These are phyloP conservation scores for Perithous albicinctus DNA, from an alignment of 2,888 invertebrate species.

Conservation along the genomic window DNA sequence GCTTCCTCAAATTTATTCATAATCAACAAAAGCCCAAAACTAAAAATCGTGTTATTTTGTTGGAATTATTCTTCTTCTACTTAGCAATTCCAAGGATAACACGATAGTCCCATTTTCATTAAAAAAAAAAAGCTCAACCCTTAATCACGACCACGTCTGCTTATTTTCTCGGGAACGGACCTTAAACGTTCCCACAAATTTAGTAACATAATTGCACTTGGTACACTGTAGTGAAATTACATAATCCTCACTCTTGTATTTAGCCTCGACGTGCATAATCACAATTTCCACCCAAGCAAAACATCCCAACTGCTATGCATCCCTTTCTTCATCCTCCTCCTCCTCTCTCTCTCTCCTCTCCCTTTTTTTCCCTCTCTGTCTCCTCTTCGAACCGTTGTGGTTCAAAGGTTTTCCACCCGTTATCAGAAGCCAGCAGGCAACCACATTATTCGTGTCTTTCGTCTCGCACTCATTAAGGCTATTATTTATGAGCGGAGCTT, in stretches of 20 bases:
- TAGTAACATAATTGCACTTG: not conserved
- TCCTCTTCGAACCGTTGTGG: conserved; percentile 5
- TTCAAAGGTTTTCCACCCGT: conserved; percentile 21
- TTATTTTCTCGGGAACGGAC: too few relatives aligned
- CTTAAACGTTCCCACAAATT: too few relatives aligned
- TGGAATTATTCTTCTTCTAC: too few relatives aligned
- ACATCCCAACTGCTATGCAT: not conserved
- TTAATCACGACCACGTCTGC: too few relatives aligned
- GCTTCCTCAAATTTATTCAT: not conserved
- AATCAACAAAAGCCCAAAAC: too few relatives aligned
- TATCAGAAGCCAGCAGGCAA: not conserved
- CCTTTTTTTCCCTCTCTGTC: not conserved
- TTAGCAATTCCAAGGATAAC: too few relatives aligned
- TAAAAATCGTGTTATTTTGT: not conserved
- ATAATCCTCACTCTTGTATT: not conserved
- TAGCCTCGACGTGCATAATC: not conserved
- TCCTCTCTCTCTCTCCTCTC: not conserved
- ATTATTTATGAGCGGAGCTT: too few relatives aligned
- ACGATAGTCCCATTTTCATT: too few relatives aligned
- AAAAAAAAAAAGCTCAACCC: too few relatives aligned
- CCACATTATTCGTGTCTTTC: not conserved
- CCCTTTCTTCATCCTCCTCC: not conserved
- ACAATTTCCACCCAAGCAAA: not conserved
- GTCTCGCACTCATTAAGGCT: not conserved
- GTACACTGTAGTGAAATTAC: conserved; percentile 26